Base-by-base conservation (phyloP, 2,113 vertebrate genomes). In the Tiliqua scincoides region DNA sequence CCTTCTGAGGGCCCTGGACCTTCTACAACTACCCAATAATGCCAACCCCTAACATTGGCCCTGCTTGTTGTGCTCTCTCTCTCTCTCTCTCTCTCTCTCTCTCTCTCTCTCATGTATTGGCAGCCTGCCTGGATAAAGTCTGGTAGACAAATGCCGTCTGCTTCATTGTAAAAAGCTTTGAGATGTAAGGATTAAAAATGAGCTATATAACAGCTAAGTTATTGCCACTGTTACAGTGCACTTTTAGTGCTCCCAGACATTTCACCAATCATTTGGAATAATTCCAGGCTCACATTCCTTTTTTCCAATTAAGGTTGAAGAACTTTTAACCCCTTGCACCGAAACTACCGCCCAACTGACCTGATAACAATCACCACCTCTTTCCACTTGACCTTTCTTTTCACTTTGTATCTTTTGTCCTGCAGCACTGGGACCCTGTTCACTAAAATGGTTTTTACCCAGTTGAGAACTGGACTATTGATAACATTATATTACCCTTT, bases 301-400 rank as follows among this genome's bases (percentile, higher is more conserved):
- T 80, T 6, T 35, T 63, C 23, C 78, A 80, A 63, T 86, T 86
- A 65, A 74, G 76, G 70, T 73, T 67, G 71, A 68, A 48, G 59
- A 84, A 74, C 76, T 12, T 80, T 74, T 74, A 76, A 74, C 52
- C 70, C 27, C 35, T 65, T 57, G 12, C 77, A 68, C n/a, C 30
- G 80, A 43, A 84, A 80, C 59, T n/a, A n/a, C 59, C 67, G 54
- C 71, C 30, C 35, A 57, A 11, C 61, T 57, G 37, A 8, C 9
- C 30, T 59, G 35, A 57, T 54, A 84, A 63, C 67, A 61, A 35
- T 77, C 25, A 2, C 0, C 65, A 57, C 21, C 43, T 21, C 76
- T 82, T 54, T 82, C 25, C n/a, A 37, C 6, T 82, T 86, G 84
- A 89, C 74, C 40, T 10, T 65, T 32, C 80, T 86, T 89, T 23